These are phyloP conservation scores for Chauna torquata DNA, from an alignment of 2,113 vertebrate species.

Conservation along the genomic window DNA sequence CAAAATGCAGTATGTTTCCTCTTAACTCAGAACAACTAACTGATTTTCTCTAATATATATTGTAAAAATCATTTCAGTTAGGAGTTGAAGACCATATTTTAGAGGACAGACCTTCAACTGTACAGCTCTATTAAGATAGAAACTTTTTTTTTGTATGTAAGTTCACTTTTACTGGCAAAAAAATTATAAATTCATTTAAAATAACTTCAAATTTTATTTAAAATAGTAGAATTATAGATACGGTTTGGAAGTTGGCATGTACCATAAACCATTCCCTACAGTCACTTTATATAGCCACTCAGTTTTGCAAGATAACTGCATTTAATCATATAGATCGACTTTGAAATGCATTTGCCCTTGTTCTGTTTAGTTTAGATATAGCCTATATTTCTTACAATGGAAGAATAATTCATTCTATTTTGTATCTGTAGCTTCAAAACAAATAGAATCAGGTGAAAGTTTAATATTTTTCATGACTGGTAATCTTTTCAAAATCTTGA, in stretches of 20 bases:
- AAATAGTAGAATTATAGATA: not conserved
- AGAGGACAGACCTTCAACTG: not conserved
- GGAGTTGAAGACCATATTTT: not conserved
- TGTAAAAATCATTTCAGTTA: not conserved
- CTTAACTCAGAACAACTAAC: not conserved
- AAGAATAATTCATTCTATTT: slow-evolving; percentile 7
- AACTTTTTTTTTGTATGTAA: not conserved
- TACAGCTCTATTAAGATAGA: not conserved
- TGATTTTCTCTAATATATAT: not conserved
- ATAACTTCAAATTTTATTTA: not conserved
- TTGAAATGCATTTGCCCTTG: not conserved
- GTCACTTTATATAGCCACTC: not conserved
- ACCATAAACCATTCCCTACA: not conserved
- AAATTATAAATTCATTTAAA: not conserved
- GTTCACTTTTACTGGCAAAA: not conserved
- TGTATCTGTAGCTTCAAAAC: not conserved
- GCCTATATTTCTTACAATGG: not conserved
- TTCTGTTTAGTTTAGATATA: not conserved
- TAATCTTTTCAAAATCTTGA: not conserved
- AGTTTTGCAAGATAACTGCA: not conserved
- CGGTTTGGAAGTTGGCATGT: not conserved
- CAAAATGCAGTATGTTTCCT: not conserved
- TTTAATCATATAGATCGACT: not conserved
- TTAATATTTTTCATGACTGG: not conserved
- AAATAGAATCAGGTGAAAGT: not conserved